Evolutionary conservation across 2,888 invertebrate species (phyloP).

Genomic region (Rotaria macrura): DNA sequence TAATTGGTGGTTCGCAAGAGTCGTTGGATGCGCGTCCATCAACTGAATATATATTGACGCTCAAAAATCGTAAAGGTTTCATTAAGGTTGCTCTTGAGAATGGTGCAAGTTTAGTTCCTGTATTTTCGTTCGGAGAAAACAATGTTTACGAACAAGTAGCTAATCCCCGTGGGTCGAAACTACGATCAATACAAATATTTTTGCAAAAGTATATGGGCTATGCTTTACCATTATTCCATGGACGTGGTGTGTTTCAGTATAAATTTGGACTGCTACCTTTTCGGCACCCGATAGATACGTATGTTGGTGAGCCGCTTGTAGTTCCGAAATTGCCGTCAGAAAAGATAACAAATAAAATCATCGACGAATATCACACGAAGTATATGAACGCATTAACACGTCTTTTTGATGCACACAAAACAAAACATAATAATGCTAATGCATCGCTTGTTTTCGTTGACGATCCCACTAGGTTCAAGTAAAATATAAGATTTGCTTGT

Average conservation of each 20-base stretch:
- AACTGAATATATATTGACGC: constrained; percentile 41
- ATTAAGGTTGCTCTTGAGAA: constrained; percentile 25
- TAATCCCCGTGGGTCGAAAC: constrained; percentile 63
- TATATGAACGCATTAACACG: constrained; percentile 62
- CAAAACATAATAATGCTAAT: constrained; percentile 58
- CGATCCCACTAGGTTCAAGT: no score
- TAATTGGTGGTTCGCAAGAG: constrained; percentile 80
- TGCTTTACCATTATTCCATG: constrained; percentile 50
- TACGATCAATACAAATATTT: constrained; percentile 61
- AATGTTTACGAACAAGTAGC: constrained; percentile 68
- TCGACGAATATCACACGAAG: constrained; percentile 64
- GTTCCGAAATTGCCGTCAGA: constrained; percentile 59
- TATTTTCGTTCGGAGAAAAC: constrained; percentile 78
- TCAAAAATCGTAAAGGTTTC: constrained; percentile 43
- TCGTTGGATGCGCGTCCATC: constrained; percentile 68
- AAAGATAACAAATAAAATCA: constrained; percentile 62
- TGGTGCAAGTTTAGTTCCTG: constrained; percentile 69
- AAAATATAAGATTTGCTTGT: no score
- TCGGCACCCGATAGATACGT: constrained; percentile 67
- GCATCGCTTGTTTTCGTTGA: background rate
- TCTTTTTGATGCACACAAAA: constrained; percentile 74
- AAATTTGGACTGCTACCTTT: constrained; percentile 72
- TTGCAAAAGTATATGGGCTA: constrained; percentile 51
- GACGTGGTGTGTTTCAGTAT: constrained; percentile 80
- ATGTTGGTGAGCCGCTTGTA: constrained; percentile 75